Conservation (phyloP, 2,113 vertebrate genomes). For the Dipodomys spectabilis region DNA sequence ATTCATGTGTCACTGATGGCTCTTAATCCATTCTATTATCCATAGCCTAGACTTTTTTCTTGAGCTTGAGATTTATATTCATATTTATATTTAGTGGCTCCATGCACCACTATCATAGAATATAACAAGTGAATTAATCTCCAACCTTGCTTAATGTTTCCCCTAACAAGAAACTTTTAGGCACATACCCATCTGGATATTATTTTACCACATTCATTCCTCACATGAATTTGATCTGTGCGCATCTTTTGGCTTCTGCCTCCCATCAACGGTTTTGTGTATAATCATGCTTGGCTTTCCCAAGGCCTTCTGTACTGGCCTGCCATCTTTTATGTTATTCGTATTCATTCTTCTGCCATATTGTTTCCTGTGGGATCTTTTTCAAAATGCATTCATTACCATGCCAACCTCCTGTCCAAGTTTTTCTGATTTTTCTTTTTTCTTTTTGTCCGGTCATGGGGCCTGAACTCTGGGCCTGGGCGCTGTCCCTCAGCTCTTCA, state of each 20-base stretch:
- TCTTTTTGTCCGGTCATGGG: too few species aligned
- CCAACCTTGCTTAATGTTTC: background rate
- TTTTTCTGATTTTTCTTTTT: background rate
- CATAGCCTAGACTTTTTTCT: background rate
- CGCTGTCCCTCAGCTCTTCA: too few species aligned
- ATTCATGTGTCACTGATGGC: background rate
- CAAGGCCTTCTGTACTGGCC: accelerated
- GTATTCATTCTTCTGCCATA: background rate
- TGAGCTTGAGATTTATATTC: background rate
- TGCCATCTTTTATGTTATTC: background rate
- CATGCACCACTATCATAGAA: background rate
- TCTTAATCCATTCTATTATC: background rate
- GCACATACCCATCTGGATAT: background rate
- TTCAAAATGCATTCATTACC: background rate
- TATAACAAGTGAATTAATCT: background rate
- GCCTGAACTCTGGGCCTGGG: too few species aligned
- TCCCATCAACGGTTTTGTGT: background rate
- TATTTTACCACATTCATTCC: background rate
- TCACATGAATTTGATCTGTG: background rate
- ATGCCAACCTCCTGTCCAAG: background rate
- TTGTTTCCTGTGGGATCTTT: background rate
- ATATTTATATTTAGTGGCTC: background rate
- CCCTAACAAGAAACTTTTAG: too few species aligned
- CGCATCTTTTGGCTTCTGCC: background rate
- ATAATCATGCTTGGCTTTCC: background rate